phyloP scores from a whole-genome alignment of 2,888 invertebrate species.

The Oxyscelio sp. region DNA sequence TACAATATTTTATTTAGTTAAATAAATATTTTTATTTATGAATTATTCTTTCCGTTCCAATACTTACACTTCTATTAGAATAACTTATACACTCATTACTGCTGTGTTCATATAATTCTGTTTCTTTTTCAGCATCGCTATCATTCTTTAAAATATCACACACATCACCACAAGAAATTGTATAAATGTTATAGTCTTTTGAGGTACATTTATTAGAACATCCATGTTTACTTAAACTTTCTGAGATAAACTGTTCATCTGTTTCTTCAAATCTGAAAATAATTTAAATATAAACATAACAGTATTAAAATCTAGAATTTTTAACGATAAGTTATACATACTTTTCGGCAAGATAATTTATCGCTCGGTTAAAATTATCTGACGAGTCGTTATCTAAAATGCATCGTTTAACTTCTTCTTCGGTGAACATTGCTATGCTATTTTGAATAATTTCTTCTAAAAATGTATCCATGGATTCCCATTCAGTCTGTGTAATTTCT shows the following conservation, averaged over 20 bases:
- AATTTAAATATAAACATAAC: neutral
- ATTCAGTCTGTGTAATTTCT: slow-evolving; percentile 91
- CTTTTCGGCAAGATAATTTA: slow-evolving; percentile 87
- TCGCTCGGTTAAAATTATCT: slow-evolving; percentile 90
- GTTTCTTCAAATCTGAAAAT: neutral
- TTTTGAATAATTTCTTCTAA: slow-evolving; percentile 91
- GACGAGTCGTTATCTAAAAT: slow-evolving; percentile 88
- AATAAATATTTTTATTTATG: too few relatives aligned
- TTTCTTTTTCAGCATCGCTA: neutral
- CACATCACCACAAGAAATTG: neutral
- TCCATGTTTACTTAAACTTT: too few relatives aligned
- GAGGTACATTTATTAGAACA: too few relatives aligned
- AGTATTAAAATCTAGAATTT: too few relatives aligned
- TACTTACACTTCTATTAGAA: too few relatives aligned
- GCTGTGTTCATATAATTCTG: too few relatives aligned
- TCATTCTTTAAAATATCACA: neutral
- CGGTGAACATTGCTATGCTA: slow-evolving; percentile 90
- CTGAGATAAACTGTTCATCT: neutral
- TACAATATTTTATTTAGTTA: too few relatives aligned
- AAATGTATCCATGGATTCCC: slow-evolving; percentile 91
- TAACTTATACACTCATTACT: too few relatives aligned
- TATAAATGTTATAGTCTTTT: too few relatives aligned
- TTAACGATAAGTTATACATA: slow-evolving; percentile 76
- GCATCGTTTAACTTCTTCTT: slow-evolving; percentile 89
- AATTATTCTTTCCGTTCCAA: too few relatives aligned